phyloP scores from a whole-genome alignment of 2,888 invertebrate genomes.

The Baccha elongata region DNA sequence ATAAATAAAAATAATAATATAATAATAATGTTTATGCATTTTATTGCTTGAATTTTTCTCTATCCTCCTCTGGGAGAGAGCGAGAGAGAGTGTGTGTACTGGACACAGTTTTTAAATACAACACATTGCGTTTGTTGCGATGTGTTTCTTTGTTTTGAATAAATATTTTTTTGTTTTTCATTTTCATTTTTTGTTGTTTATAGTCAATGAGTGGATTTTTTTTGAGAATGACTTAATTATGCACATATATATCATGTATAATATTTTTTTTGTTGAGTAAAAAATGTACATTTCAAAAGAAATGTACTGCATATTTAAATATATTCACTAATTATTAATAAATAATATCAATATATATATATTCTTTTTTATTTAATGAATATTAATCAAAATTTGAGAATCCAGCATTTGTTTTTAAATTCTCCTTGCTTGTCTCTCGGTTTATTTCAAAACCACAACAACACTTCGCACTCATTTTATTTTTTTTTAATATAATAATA shows the following conservation, averaged over 20 bases:
- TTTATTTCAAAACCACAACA: constrained; percentile 49
- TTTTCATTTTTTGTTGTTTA: constrained; percentile 56
- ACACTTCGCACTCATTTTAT: constrained; percentile 46
- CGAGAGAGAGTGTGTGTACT: constrained; percentile 18
- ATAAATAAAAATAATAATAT: constrained; percentile 70
- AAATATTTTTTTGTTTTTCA: constrained; percentile 69
- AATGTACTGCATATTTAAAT: constrained; percentile 75
- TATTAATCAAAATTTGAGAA: constrained; percentile 57
- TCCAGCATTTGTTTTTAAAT: constrained; percentile 27
- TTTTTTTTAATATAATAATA: constrained; percentile 27
- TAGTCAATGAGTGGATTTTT: constrained; percentile 70
- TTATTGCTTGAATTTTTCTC: constrained; percentile 67
- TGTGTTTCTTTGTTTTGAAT: constrained; percentile 63
- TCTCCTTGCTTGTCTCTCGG: constrained; percentile 10
- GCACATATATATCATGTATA: constrained; percentile 69
- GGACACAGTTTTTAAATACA: constrained; percentile 38
- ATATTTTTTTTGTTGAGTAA: constrained; percentile 70
- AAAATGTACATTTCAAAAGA: constrained; percentile 76
- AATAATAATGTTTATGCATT: constrained; percentile 72
- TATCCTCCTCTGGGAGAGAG: constrained; percentile 24
- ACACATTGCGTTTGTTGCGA: constrained; percentile 49
- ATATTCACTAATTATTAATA: constrained; percentile 73
- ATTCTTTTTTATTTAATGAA: constrained; percentile 43
- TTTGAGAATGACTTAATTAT: constrained; percentile 71
- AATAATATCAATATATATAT: constrained; percentile 72